Percentiles rank a stretch among this genome's conserved stretches.
Evolutionary conservation across 1,140 invertebrate species (phyloP).

Genomic region (Solenopsis invicta): DNA sequence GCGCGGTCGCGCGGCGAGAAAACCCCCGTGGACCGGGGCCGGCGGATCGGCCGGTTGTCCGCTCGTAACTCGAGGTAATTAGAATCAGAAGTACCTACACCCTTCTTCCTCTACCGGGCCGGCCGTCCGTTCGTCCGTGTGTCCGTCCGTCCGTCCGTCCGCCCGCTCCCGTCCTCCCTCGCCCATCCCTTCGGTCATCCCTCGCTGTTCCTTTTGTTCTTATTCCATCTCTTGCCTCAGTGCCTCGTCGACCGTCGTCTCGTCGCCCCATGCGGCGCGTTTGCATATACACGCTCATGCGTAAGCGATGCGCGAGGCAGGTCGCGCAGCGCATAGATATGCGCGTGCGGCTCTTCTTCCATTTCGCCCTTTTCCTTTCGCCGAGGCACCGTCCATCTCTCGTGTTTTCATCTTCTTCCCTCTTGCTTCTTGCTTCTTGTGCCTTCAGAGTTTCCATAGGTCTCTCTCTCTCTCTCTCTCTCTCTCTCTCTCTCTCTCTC

Average conservation of each 20-base stretch:
- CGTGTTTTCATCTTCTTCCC: not conserved
- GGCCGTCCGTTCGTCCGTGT: not conserved
- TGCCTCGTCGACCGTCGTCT: constrained; percentile 68
- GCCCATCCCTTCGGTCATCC: constrained; percentile 5
- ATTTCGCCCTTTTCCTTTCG: not conserved
- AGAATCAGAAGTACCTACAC: constrained; percentile 78
- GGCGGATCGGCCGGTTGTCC: constrained; percentile 72
- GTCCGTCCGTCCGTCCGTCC: not conserved
- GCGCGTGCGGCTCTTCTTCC: constrained; percentile 47
- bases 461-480: not conserved
- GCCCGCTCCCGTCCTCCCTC: not conserved
- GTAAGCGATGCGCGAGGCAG: constrained; percentile 57
- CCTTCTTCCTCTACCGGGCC: constrained; percentile 32
- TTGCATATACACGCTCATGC: constrained; percentile 74
- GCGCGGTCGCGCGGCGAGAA: constrained; percentile 65
- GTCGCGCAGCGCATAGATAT: constrained; percentile 49
- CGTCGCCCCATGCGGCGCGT: constrained; percentile 76
- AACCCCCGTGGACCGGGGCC: constrained; percentile 60
- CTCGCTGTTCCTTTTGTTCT: constrained; percentile 44
- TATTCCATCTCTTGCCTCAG: constrained; percentile 49
- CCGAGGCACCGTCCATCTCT: not conserved
- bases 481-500: not conserved
- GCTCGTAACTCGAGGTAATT: constrained; percentile 80
- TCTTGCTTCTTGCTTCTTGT: not conserved
- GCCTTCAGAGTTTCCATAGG: not conserved